Percentiles rank a stretch among this genome's conserved stretches.
Evolutionary conservation across 2,888 invertebrate species (phyloP).

Genomic region (Amphipoea oculea): DNA sequence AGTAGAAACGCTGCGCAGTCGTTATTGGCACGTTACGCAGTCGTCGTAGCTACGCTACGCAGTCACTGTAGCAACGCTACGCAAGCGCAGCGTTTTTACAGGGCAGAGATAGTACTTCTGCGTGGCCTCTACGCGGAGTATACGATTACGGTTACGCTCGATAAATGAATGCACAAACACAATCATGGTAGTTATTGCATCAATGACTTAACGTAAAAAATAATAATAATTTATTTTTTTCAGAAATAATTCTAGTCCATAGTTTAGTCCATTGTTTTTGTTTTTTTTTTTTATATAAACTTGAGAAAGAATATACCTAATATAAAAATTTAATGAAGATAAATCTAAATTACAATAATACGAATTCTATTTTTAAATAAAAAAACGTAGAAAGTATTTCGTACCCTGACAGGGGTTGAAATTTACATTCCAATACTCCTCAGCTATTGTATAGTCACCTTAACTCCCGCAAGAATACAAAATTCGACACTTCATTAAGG

Average conservation of each 20-base stretch:
- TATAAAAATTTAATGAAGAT: background rate
- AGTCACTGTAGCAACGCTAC: background rate
- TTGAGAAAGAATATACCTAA: no score
- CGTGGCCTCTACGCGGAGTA: background rate
- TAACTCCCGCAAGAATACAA: slow-evolving; percentile 75
- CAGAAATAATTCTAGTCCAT: no score
- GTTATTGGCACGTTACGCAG: background rate
- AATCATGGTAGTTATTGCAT: background rate
- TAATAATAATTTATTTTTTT: no score
- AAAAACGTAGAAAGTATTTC: background rate
- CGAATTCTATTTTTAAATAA: background rate
- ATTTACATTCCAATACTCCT: background rate
- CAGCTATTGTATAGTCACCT: slow-evolving; percentile 67
- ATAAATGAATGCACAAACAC: background rate
- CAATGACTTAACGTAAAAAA: no score
- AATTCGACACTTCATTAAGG: slow-evolving; percentile 85
- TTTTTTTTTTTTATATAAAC: no score
- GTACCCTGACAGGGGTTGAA: no score
- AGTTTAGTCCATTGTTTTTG: no score
- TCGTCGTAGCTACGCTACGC: background rate
- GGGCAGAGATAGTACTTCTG: background rate
- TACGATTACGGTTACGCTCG: background rate
- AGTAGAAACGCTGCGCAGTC: no score
- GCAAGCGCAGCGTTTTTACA: background rate
- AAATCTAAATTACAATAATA: background rate